Base-by-base conservation (phyloP, 2,888 invertebrate species). In the Metacarcinus magister region DNA sequence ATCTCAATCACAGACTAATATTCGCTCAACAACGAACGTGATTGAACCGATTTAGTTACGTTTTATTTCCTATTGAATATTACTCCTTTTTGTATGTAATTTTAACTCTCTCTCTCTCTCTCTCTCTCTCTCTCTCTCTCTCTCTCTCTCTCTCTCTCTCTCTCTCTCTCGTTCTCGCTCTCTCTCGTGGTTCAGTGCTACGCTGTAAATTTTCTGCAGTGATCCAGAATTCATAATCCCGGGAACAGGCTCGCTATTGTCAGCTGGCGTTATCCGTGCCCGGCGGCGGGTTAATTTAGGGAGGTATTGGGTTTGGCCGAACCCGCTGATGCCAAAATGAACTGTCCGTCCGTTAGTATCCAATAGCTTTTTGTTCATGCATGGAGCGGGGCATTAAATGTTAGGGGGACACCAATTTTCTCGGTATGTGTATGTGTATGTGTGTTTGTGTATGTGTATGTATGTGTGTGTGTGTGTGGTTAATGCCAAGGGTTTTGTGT, bases 61-160 rank as follows among this genome's bases (percentile, higher is more conserved):
- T 82, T 32, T 82, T 82, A 82, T 82, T 32, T 82, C 32, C 82
- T 28, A 82, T 82, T 82, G 82, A 32, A 32, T 82, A 82, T 32
- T 82, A 82, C 82, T 82, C 7, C 32, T 82, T 28, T 82, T 67
- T 32, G 19, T 82, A 82, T 32, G 32, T 32, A 82, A 82, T 82
- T 75, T 82, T 32, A 82, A 28, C 28, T 32, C 82, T 82, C 82
- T 32, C 23, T 67, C 67, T 16, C 67, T 67, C 67, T 67, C 67
- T 67, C 16, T 67, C 28, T 32, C 82, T 82, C 82, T 82, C 28
- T 32, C 82, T 82, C 82, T 82, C 82, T 82, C 82, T 82, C 82
- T 82, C 82, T 82, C 82, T 82, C 82, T 82, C 82, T 82, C 82
- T 82, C 82, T 82, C 82, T 82, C 82, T 82, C 82, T 82, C 82